These are phyloP conservation scores for Micromys minutus DNA, from an alignment of 2,113 vertebrate genomes.

Conservation along the genomic window DNA sequence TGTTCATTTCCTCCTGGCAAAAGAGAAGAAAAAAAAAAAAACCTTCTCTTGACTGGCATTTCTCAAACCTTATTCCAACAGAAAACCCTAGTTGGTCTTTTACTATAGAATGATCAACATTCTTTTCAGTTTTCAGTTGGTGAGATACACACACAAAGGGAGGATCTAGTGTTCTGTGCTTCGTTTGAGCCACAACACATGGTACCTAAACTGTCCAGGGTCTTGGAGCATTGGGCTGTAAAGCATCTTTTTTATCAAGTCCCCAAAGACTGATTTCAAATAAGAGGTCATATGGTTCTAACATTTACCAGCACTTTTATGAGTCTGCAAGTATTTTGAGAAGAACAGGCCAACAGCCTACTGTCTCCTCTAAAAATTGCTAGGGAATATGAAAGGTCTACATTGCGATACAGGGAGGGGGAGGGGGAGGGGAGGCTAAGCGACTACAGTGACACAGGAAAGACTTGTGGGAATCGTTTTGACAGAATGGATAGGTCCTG, in stretches of 20 bases:
- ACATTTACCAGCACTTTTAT: constrained; percentile 36
- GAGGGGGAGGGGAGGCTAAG: constrained; percentile 26
- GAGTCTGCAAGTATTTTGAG: background rate
- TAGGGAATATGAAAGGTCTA: background rate
- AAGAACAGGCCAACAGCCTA: background rate
- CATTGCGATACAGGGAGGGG: background rate
- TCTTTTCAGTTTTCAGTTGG: background rate
- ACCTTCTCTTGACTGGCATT: background rate
- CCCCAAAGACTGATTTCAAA: constrained; percentile 8
- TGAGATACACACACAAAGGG: background rate
- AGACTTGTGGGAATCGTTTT: background rate
- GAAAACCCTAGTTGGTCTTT: background rate
- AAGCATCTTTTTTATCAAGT: background rate
- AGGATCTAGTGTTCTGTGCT: background rate
- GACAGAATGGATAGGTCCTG: background rate
- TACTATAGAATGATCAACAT: background rate
- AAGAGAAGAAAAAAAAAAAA: constrained; percentile 41
- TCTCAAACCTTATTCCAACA: constrained; percentile 38
- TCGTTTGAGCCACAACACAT: background rate
- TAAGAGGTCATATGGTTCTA: constrained; percentile 26
- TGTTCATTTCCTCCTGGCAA: constrained; percentile 34
- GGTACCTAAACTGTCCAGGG: background rate
- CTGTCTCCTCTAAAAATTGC: background rate
- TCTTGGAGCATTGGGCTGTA: background rate
- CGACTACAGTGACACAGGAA: background rate